These are phyloP conservation scores for Parauchenoglanis punctatus DNA, from an alignment of 2,797 vertebrate species.

Conservation along the genomic window DNA sequence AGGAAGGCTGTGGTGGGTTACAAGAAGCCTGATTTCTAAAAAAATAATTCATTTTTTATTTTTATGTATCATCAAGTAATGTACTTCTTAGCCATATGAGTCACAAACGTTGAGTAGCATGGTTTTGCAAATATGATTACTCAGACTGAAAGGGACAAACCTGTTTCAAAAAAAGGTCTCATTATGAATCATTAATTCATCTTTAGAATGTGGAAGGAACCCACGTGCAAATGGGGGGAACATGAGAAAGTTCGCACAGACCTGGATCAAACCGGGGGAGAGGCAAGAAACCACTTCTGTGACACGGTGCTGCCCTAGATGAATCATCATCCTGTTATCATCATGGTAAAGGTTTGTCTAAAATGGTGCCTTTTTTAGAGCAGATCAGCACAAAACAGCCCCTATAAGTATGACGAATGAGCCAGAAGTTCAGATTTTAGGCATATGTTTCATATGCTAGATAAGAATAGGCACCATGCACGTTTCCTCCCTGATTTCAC, in stretches of 20 bases:
- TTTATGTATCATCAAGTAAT: slow-evolving; percentile 15
- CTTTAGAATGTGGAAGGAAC: neutral
- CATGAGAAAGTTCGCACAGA: neutral
- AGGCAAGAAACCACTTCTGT: neutral
- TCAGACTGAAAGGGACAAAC: neutral
- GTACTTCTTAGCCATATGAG: slow-evolving; percentile 4
- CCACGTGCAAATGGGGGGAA: neutral
- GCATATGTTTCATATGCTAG: neutral
- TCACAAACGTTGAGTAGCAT: slow-evolving; percentile 10
- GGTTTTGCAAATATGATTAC: slow-evolving; percentile 14
- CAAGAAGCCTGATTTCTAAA: neutral
- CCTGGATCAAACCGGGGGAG: neutral
- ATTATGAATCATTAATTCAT: neutral
- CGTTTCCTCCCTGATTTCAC: neutral
- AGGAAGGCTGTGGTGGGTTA: slow-evolving; percentile 4
- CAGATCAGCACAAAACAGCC: neutral
- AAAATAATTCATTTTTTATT: too few species aligned
- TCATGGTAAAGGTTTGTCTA: neutral
- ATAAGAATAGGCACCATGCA: neutral
- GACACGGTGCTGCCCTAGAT: neutral
- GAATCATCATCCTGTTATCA: neutral
- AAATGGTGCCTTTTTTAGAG: neutral
- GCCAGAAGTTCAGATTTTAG: neutral
- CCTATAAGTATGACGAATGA: neutral
- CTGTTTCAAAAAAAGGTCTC: neutral